Conservation (phyloP, 2,888 invertebrate species). For the Marasmarcha lunaedactyla region DNA sequence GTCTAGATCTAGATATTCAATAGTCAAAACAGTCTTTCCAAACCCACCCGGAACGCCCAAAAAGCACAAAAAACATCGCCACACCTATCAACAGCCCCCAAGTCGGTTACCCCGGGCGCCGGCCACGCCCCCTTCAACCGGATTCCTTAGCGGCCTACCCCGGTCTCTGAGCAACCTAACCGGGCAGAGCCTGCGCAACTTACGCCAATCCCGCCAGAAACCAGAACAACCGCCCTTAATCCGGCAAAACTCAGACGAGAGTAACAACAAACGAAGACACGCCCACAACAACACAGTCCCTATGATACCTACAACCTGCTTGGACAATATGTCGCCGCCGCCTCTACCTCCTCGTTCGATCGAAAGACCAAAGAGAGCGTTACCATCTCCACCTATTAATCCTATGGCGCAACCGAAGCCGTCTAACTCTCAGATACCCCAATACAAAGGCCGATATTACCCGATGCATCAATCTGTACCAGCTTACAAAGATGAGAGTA, state of each 20-base stretch:
- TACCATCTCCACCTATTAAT: constrained; percentile 25
- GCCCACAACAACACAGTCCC: constrained; percentile 45
- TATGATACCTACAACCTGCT: constrained; percentile 49
- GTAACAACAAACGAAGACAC: constrained; percentile 18
- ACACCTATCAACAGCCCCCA: no score
- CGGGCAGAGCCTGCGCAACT: constrained; percentile 48
- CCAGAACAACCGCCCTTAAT: constrained; percentile 35
- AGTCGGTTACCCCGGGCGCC: no score
- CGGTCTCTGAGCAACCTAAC: constrained; percentile 59
- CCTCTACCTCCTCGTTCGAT: constrained; percentile 43
- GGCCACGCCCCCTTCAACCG: constrained; percentile 15
- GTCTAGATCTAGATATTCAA: no score
- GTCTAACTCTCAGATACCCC: constrained; percentile 15
- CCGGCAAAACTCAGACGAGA: constrained; percentile 42
- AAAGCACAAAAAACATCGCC: no score
- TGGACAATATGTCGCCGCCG: constrained; percentile 50
- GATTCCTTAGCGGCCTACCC: constrained; percentile 57
- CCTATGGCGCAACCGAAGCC: constrained; percentile 32
- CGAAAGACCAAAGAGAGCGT: constrained; percentile 35
- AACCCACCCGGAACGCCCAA: no score
- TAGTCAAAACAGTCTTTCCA: no score
- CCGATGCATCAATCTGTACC: constrained; percentile 43
- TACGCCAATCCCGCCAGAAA: constrained; percentile 37
- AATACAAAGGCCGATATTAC: background rate
- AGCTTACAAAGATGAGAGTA: constrained; percentile 25